Evolutionary conservation across 2,113 vertebrate genomes (phyloP).

Genomic region (Erythrocercus mccallii): DNA sequence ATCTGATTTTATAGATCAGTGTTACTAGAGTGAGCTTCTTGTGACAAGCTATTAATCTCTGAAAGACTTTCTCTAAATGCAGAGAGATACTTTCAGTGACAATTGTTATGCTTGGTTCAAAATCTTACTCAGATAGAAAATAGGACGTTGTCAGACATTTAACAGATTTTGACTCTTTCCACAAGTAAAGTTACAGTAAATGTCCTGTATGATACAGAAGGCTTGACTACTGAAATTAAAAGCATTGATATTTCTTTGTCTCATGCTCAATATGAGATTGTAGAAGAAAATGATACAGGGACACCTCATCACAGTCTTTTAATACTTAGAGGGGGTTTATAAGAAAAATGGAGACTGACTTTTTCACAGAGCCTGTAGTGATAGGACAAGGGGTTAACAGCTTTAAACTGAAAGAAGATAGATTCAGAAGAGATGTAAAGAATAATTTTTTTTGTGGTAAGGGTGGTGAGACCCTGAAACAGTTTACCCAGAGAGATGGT

Average conservation of each 20-base stretch:
- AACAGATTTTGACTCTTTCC: background rate
- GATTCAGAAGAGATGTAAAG: background rate
- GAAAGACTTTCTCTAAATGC: slow-evolving; percentile 26
- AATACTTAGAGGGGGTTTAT: background rate
- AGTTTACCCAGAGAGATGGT: background rate
- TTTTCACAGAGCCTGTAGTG: background rate
- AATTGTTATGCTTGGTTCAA: background rate
- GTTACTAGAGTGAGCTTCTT: slow-evolving; percentile 26
- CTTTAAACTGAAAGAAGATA: background rate
- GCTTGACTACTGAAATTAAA: background rate
- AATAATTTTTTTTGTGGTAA: background rate
- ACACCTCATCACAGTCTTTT: background rate
- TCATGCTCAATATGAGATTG: background rate
- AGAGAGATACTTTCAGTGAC: background rate
- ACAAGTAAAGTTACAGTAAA: background rate
- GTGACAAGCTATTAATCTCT: slow-evolving; percentile 63
- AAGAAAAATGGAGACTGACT: background rate
- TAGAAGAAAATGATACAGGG: background rate
- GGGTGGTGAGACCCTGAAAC: background rate
- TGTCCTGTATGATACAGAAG: background rate
- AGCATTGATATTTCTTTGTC: background rate
- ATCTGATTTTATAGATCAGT: slow-evolving; percentile 45
- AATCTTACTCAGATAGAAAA: slow-evolving; percentile 35
- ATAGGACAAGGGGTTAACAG: background rate
- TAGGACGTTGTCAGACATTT: background rate